Conservation (phyloP, 2,888 invertebrate species). For the Phortica magna region DNA sequence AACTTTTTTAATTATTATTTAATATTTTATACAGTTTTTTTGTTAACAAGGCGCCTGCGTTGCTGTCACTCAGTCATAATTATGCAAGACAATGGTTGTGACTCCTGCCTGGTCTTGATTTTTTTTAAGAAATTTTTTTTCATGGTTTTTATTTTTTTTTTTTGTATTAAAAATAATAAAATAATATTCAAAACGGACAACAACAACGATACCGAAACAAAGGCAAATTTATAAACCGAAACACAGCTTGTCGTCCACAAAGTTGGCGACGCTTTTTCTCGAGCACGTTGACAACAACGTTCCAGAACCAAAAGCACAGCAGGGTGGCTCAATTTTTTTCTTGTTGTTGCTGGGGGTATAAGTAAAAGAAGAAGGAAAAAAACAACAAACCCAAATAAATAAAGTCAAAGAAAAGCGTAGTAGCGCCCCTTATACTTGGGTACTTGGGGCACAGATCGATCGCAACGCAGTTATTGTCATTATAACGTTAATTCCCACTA, state of each 20-base stretch:
- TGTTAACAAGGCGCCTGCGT: constrained; percentile 64
- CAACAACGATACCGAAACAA: constrained; percentile 10
- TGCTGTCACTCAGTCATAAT: constrained; percentile 46
- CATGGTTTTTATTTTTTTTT: not conserved
- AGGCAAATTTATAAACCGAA: constrained; percentile 25
- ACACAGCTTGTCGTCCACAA: constrained; percentile 18
- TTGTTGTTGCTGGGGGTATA: no score
- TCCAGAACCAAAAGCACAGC: constrained; percentile 14
- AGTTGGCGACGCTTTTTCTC: constrained; percentile 24
- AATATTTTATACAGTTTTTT: not conserved
- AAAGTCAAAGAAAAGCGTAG: constrained; percentile 6
- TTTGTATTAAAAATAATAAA: not conserved
- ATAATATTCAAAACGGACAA: not conserved
- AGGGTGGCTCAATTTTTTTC: not conserved
- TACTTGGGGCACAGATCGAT: not conserved
- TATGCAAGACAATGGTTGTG: constrained; percentile 46
- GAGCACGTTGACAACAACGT: constrained; percentile 15
- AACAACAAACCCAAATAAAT: not conserved
- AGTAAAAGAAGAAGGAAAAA: not conserved
- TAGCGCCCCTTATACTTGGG: not conserved
- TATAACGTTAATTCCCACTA: constrained; percentile 75
- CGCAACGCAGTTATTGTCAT: constrained; percentile 70
- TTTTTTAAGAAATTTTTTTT: constrained; percentile 14
- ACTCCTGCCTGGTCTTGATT: not conserved
- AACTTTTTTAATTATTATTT: not conserved